Conservation (phyloP, 2,888 invertebrate genomes). For the Drosophila birchii region DNA sequence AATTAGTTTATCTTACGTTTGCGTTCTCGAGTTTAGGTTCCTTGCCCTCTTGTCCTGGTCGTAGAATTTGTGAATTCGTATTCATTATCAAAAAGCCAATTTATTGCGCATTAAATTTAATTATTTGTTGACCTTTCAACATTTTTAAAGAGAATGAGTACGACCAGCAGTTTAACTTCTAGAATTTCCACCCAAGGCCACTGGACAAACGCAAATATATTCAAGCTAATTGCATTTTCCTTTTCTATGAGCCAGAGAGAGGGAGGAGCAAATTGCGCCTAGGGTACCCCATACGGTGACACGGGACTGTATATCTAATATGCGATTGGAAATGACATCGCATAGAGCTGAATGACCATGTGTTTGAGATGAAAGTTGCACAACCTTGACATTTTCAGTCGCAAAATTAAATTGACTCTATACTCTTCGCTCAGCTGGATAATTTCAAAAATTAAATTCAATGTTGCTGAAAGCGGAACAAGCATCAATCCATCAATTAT, state of each 20-base stretch:
- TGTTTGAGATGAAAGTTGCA: slow-evolving; percentile 27
- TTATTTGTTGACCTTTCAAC: too few relatives aligned
- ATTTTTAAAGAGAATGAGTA: background rate
- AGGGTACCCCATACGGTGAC: background rate
- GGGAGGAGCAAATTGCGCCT: slow-evolving; percentile 3
- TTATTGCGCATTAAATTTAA: too few relatives aligned
- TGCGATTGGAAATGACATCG: slow-evolving; percentile 32
- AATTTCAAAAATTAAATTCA: slow-evolving; percentile 32
- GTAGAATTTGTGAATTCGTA: too few relatives aligned
- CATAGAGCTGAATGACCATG: slow-evolving; percentile 15
- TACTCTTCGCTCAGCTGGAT: background rate
- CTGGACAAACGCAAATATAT: slow-evolving; percentile 50
- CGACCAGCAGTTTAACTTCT: background rate
- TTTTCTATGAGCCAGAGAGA: slow-evolving; percentile 1
- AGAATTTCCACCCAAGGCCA: slow-evolving; percentile 9
- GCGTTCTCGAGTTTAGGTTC: too few relatives aligned
- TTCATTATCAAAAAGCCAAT: too few relatives aligned
- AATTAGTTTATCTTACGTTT: too few relatives aligned
- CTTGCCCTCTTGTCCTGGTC: too few relatives aligned
- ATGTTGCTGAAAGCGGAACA: slow-evolving; percentile 24
- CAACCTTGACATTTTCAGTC: slow-evolving; percentile 54
- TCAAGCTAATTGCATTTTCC: slow-evolving; percentile 61
- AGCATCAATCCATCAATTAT: slow-evolving; percentile 66
- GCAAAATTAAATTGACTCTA: slow-evolving; percentile 8
- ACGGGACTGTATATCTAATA: slow-evolving; percentile 36